phyloP scores from a whole-genome alignment of 1,140 invertebrate genomes.

The Drosophila bifasciata region DNA sequence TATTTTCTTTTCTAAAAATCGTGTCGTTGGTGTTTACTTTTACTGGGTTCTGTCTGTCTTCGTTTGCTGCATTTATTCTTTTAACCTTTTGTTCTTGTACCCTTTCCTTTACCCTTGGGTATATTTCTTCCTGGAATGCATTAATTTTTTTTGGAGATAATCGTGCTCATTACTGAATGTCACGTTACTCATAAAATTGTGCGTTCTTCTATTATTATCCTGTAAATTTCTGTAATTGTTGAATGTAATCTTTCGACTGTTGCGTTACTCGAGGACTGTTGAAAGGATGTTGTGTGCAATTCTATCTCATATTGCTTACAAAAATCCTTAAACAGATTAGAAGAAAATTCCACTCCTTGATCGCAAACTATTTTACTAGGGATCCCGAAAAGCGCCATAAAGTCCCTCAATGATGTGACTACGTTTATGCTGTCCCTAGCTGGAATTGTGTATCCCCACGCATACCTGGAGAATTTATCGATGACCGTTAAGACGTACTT shows the following conservation, averaged over 20 bases:
- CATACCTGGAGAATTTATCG: slow-evolving; percentile 69
- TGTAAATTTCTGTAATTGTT: background rate
- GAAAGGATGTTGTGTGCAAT: background rate
- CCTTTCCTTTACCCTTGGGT: background rate
- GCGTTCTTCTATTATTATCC: background rate
- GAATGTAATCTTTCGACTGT: slow-evolving; percentile 4
- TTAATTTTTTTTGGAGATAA: slow-evolving; percentile 13
- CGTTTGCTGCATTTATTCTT: no score
- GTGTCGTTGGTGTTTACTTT: background rate
- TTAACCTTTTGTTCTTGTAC: no score
- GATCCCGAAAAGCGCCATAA: slow-evolving; percentile 8
- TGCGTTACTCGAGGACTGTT: background rate
- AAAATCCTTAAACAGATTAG: background rate
- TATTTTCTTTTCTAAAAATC: slow-evolving; percentile 6
- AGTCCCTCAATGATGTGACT: slow-evolving; percentile 45
- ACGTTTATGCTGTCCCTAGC: slow-evolving; percentile 27
- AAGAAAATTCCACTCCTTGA: background rate
- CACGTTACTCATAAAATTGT: background rate
- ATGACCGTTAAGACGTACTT: slow-evolving; percentile 61
- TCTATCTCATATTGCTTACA: background rate
- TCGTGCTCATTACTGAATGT: slow-evolving; percentile 2
- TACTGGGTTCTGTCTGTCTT: background rate
- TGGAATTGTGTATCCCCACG: slow-evolving; percentile 57
- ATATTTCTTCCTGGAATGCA: background rate
- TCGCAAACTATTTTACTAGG: background rate